Base-by-base conservation (phyloP, 2,888 invertebrate species). In the Latrodectus hesperus region DNA sequence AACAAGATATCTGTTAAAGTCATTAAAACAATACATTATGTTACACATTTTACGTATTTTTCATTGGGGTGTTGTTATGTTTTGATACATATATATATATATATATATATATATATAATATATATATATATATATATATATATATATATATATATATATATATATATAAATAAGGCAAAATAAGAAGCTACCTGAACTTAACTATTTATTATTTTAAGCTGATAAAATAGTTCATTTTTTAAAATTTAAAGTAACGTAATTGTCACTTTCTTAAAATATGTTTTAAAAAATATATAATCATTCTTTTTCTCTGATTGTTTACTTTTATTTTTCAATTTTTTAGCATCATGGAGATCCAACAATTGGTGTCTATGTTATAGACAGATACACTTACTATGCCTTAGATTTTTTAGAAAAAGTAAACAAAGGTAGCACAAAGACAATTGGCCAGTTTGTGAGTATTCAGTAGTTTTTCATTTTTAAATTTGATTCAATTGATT, bases 291-390 rank as follows among this genome's bases (percentile, higher is more conserved):
- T 38, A 38, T 38, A 38, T 38, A 38, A 38, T 0, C 38, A 6
- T 38, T 38, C 5, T 6, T 38, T 38, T 38, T 38, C 38, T 4
- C 22, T 38, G 38, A 38, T 38, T 6, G 38, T 3, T 38, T 38
- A 38, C 38, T 38, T 38, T 38, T 38, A 38, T 22, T 17, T 51
- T 17, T 51, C 71, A 16, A n/a, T 71, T 26, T 94, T 94, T 76
- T 93, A 98, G 96, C 99, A 99, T 93, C 99, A 99, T 92, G 97
- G 99, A 17, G 99, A 99, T 93, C 96, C 98, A 26, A 97, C 98
- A 0, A 98, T 99, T 91, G 99, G 99, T 17, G 99, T 99, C 0
- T 99, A 99, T 92, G 98, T 99, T 90, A 99, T 99, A 90, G 99
- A 99, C 93, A 95, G 99, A 87, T 99, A 98, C 92, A 99, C 99